These are phyloP conservation scores for Ibidorhyncha struthersii DNA, from an alignment of 2,113 vertebrate species.

Conservation along the genomic window DNA sequence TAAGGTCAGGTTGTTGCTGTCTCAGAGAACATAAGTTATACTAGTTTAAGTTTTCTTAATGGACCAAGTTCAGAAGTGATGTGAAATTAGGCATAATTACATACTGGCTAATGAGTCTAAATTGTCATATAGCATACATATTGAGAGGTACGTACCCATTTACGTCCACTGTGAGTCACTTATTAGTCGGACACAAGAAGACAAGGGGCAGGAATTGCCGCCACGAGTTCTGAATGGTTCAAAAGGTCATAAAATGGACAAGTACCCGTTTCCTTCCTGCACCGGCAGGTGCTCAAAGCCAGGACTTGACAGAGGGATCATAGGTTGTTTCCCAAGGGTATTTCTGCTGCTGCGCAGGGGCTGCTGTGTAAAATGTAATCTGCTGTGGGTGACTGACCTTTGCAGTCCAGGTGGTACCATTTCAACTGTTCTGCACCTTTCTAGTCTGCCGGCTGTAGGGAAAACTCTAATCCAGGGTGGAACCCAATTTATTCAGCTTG, in stretches of 20 bases:
- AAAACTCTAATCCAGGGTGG: background rate
- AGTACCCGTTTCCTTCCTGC: background rate
- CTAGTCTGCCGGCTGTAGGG: background rate
- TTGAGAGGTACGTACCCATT: background rate
- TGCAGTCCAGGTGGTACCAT: background rate
- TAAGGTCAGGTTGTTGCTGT: slow-evolving; percentile 1
- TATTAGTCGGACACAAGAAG: background rate
- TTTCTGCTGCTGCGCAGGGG: background rate
- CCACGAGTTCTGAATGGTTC: background rate
- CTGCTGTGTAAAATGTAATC: background rate
- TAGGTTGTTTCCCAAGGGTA: background rate
- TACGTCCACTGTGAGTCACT: background rate
- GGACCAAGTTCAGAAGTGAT: background rate
- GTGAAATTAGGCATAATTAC: background rate
- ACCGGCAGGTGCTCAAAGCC: background rate
- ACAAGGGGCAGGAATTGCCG: background rate
- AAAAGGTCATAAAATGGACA: background rate
- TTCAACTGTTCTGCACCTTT: background rate
- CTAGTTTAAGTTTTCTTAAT: slow-evolving; percentile 3
- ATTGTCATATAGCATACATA: background rate
- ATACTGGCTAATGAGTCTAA: background rate
- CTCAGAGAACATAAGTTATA: background rate
- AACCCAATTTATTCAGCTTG: background rate
- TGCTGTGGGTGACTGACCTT: background rate
- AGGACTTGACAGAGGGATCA: background rate